phyloP scores from a whole-genome alignment of 2,113 vertebrate species.

The Micromys minutus region DNA sequence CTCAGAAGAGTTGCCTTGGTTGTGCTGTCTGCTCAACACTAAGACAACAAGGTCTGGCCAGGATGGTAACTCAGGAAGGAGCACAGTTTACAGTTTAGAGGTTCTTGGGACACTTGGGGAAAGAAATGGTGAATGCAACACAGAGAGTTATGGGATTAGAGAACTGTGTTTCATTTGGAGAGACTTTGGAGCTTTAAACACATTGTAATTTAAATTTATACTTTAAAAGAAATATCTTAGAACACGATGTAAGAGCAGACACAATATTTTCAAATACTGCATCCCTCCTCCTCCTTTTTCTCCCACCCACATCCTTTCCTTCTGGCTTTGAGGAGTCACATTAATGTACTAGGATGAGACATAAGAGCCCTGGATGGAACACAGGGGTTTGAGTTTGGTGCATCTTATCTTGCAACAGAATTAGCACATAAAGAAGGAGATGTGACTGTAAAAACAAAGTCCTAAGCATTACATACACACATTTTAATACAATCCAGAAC shows the following conservation, averaged over 20 bases:
- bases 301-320: neutral
- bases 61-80: neutral
- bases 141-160: neutral
- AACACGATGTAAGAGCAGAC: neutral
- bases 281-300: fast-evolving
- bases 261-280: conserved; percentile 12
- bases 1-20: too few relatives aligned
- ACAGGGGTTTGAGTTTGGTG: neutral
- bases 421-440: neutral
- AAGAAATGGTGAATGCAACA: conserved; percentile 2
- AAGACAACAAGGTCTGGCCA: neutral
- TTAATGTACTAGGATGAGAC: neutral
- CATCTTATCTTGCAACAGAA: neutral
- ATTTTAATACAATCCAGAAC: conserved; percentile 39
- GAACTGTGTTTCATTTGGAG: neutral
- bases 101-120: neutral
- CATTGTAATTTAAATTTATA: conserved; percentile 27
- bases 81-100: neutral
- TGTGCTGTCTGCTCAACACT: too few relatives aligned
- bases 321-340: neutral
- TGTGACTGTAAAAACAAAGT: conserved; percentile 13
- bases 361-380: neutral
- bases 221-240: conserved; percentile 50
- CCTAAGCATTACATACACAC: neutral
- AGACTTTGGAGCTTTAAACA: conserved; percentile 26